Base-by-base conservation (phyloP, 2,888 invertebrate species). In the Plebejus anna region DNA sequence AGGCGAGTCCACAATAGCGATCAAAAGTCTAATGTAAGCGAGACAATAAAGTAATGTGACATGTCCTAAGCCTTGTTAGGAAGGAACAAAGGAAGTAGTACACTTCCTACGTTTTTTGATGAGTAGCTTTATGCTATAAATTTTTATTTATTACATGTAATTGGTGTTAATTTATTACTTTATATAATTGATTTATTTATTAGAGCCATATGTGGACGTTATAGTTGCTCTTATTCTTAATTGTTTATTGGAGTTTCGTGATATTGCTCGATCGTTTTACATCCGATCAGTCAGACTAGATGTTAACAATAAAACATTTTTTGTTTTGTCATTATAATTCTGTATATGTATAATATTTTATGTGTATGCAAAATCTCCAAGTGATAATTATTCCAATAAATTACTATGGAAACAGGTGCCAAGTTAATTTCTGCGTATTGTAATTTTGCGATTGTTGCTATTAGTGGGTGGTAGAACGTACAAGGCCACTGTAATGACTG, bases 1-100 rank as follows among this genome's bases (percentile, higher is more conserved):
- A 76, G 76, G 76, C 22, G 55, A 76, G 70, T n/a, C 36, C 28
- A 70, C 70, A 76, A 71, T 55, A 76, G 57, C 32, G n/a, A 6
- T 66, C 32, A 32, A 61, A 70, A 75, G 47, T 55, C 28, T 51
- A 66, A 70, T 66, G 51, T 36, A n/a, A 22, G 70, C 76, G 38
- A 38, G 55, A 55, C 70, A 76, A 38, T 70, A 22, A 70, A 70
- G 16, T 73, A 51, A 32, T 16, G 13, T 51, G 73, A 73, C 73
- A 72, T 47, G 73, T 73, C 51, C 28, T 28, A 22, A 22, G 28
- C 73, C 55, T 11, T 36, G 16, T 73, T 73, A 73, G 73, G 32
- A 55, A 72, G 72, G 22, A 42, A 42, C 71, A 71, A 42, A 42
- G 71, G 42, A 42, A 73, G 22, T 73, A 16, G 22, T 22, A 47